Percentiles rank a stretch among this genome's conserved stretches.
Conservation (phyloP, 2,888 invertebrate species). For the Spodoptera exigua region DNA sequence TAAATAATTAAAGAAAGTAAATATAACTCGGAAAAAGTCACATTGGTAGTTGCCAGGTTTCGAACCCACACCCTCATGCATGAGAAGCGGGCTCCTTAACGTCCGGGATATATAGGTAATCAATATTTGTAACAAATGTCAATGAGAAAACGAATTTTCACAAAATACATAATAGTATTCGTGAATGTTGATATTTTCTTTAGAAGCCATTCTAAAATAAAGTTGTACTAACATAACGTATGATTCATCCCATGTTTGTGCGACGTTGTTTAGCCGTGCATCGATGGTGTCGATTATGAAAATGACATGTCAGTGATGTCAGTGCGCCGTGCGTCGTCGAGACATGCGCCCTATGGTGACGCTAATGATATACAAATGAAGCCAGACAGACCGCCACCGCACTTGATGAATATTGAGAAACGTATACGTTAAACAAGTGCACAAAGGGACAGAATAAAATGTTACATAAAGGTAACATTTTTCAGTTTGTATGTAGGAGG, state of each 20-base stretch:
- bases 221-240: constrained; percentile 12
- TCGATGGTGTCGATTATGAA: constrained; percentile 77
- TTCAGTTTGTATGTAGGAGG: too few species aligned
- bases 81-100: too few species aligned
- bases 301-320: constrained; percentile 72
- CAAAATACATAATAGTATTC: too few species aligned
- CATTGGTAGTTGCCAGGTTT: too few species aligned
- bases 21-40: too few species aligned
- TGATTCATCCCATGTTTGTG: constrained; percentile 33
- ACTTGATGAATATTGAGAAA: constrained; percentile 51
- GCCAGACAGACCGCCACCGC: constrained; percentile 59
- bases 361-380: constrained; percentile 79
- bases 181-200: too few species aligned
- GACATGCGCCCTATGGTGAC: constrained; percentile 60
- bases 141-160: too few species aligned
- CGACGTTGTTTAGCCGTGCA: constrained; percentile 45
- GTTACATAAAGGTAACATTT: too few species aligned
- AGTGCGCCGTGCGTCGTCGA: constrained; percentile 56
- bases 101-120: too few species aligned
- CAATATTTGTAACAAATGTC: too few species aligned
- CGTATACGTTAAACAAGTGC: constrained; percentile 15
- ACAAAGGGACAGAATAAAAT: background rate
- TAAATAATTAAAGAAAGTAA: too few species aligned
- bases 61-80: too few species aligned
- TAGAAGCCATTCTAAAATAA: background rate